phyloP scores from a whole-genome alignment of 2,888 invertebrate species.

The Drosophila quasianomalipes region DNA sequence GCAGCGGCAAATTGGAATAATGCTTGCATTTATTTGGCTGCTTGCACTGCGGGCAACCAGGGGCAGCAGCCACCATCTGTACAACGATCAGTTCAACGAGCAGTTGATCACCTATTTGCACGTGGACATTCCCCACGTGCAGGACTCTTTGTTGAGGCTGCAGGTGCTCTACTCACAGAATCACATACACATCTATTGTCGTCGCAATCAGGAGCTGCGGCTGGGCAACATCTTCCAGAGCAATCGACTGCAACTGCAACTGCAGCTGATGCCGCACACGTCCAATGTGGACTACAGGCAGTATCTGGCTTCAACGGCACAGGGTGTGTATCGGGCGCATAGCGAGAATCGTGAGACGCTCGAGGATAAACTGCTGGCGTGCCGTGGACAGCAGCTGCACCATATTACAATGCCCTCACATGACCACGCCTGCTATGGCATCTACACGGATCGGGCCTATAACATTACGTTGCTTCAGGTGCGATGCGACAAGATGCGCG shows the following conservation, averaged over 20 bases:
- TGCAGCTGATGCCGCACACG: constrained; percentile 22
- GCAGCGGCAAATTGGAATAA: neutral
- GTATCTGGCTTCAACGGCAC: constrained; percentile 38
- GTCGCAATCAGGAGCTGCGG: neutral
- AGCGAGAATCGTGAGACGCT: neutral
- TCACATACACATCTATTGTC: constrained; percentile 47
- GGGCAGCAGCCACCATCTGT: neutral
- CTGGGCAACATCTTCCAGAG: constrained; percentile 44
- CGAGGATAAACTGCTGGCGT: constrained; percentile 33
- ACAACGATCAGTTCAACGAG: neutral
- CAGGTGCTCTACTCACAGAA: constrained; percentile 27
- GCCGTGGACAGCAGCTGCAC: neutral
- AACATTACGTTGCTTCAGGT: constrained; percentile 37
- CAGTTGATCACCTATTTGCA: constrained; percentile 23
- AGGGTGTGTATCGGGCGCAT: constrained; percentile 18
- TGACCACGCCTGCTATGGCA: constrained; percentile 51
- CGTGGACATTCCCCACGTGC: neutral
- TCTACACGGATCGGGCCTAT: constrained; percentile 44
- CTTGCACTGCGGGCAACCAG: neutral
- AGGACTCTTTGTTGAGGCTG: neutral
- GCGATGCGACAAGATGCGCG: constrained; percentile 22
- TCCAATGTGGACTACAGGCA: constrained; percentile 26
- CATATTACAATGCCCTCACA: constrained; percentile 39
- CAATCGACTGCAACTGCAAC: constrained; percentile 28
- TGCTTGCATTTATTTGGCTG: constrained; percentile 2